Base-by-base conservation (phyloP, 2,888 invertebrate genomes). In the Tachystola acroxantha region DNA sequence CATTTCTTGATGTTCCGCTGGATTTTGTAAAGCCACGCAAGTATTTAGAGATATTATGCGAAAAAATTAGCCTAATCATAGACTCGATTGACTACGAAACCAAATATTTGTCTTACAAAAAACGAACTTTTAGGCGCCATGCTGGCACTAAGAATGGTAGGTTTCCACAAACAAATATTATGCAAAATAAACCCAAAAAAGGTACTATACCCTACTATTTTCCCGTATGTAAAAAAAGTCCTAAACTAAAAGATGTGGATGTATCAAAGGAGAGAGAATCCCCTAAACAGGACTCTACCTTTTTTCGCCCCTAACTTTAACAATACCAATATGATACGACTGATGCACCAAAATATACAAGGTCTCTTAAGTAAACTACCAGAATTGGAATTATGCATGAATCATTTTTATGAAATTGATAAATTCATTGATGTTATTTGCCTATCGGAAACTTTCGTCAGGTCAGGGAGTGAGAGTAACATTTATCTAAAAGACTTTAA, bases 381-480 rank as follows among this genome's bases (percentile, higher is more conserved):
- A 5, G 2, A 13, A 5, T 6, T 32, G 7, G 32, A 32, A 24
- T 4, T 32, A 6, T 20, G 20, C n/a, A 12, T 32, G 1, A 2
- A 5, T 9, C 24, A 32, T 1, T 24, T 32, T 7, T 2, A 2
- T 5, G 14, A 13, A 5, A 4, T 11, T 4, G 16, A 16, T 13
- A 4, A 3, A 7, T 5, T 5, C 2, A 7, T n/a, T 6, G 35
- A 35, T n/a, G 13, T 29, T 1, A 29, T 35, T 29, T 35, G 35
- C 10, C 16, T 35, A 10, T 9, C 35, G 1, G 29, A 35, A 29
- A 35, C 35, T 1, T 35, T 35, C 16, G 11, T 35, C 1, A 29
- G 13, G 11, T 2, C 9, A n/a, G 35, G 24, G 9, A 6, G 20
- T 0, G 29, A 29, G 19, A 12, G 4, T 3, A 20, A 29, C 10